A percentile compares a stretch with the other conserved stretches of the same genome.
These are phyloP conservation scores for Lacerta agilis DNA, from an alignment of 2,797 vertebrate species.

Conservation along the genomic window DNA sequence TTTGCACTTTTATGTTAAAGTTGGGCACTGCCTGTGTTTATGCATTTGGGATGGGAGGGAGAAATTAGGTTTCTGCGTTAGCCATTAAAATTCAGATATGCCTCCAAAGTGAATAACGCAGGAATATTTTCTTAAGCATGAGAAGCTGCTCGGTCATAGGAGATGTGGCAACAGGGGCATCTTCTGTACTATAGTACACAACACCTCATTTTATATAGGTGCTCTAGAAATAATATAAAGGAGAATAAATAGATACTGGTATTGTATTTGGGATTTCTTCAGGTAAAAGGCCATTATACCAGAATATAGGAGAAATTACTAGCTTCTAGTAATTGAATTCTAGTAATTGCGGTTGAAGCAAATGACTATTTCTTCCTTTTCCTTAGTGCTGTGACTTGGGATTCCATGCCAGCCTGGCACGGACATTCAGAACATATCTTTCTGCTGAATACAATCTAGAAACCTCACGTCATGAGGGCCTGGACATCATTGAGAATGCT, in stretches of 20 bases:
- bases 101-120: neutral
- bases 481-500: constrained; percentile 92
- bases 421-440: constrained; percentile 95
- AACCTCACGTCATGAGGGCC: constrained; percentile 94
- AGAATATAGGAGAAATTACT: neutral
- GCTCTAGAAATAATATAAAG: neutral
- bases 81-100: constrained; percentile 34
- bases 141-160: neutral
- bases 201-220: neutral
- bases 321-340: no score
- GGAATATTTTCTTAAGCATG: neutral
- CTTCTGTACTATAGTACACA: neutral
- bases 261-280: neutral
- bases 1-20: neutral
- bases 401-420: constrained; percentile 93
- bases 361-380: neutral
- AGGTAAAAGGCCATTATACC: neutral
- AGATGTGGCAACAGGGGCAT: neutral
- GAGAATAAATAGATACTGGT: neutral
- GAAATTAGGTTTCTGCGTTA: constrained; percentile 24
- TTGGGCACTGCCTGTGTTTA: neutral
- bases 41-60: constrained; percentile 4
- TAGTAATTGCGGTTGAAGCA: neutral
- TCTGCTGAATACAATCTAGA: constrained; percentile 98
- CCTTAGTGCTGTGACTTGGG: constrained; percentile 94